Evolutionary conservation across 2,113 vertebrate genomes (phyloP).

Genomic region (Chloebia gouldiae): DNA sequence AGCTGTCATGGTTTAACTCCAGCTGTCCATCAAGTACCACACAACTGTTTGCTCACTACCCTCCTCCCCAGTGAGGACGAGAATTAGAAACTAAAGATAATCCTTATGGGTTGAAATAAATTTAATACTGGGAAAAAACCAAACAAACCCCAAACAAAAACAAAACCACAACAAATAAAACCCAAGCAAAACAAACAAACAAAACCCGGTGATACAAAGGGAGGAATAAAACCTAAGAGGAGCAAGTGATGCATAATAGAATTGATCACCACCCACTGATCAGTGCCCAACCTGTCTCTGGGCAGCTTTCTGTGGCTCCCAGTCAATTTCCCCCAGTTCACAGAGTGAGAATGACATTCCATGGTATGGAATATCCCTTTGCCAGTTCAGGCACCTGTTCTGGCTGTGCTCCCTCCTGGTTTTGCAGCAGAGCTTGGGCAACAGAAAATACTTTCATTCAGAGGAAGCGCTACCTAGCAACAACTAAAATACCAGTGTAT

Average conservation of each 20-base stretch:
- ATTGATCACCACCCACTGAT: background rate
- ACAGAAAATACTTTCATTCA: background rate
- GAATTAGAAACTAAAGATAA: background rate
- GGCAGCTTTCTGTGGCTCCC: background rate
- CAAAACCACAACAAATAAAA: background rate
- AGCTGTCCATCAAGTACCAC: background rate
- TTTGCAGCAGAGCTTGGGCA: background rate
- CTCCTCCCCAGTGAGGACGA: accelerated
- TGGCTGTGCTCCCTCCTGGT: background rate
- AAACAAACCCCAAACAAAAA: background rate
- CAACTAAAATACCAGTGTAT: background rate
- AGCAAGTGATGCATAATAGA: background rate
- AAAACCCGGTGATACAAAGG: too few relatives aligned
- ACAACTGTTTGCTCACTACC: background rate
- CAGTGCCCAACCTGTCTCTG: background rate
- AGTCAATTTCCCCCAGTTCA: background rate
- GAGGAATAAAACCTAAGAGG: background rate
- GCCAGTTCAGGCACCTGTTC: background rate
- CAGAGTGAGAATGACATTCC: background rate
- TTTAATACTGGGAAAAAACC: background rate
- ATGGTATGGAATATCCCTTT: background rate
- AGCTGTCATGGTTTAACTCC: background rate
- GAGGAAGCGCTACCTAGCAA: background rate
- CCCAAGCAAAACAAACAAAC: background rate
- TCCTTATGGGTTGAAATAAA: background rate